Conservation (phyloP, 2,888 invertebrate genomes). For the Polymixis lichenea region DNA sequence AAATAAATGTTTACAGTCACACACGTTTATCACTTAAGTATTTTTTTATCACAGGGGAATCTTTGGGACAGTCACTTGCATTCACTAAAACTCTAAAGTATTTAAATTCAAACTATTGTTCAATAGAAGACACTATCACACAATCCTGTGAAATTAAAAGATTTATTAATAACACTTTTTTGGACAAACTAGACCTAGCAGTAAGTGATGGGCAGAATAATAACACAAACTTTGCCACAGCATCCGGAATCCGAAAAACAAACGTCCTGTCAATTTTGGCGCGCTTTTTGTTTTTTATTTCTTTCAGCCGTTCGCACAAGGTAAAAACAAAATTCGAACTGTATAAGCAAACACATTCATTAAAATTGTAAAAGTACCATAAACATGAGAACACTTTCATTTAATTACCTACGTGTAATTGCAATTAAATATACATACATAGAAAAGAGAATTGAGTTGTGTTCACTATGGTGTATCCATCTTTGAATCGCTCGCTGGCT, state of each 20-base stretch:
- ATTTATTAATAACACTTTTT: background rate
- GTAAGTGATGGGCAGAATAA: background rate
- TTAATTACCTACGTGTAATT: conserved; percentile 61
- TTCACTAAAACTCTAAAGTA: conserved; percentile 15
- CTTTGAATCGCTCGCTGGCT: conserved; percentile 64
- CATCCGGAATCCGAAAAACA: conserved; percentile 21
- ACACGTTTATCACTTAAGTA: conserved; percentile 47
- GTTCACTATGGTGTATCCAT: conserved; percentile 64
- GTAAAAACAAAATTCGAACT: conserved; percentile 26
- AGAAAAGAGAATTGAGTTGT: conserved; percentile 51
- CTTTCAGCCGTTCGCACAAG: background rate
- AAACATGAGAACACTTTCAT: conserved; percentile 59
- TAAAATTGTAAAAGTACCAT: conserved; percentile 47
- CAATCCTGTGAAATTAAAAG: conserved; percentile 15
- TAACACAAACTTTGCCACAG: background rate
- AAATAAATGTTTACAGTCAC: conserved; percentile 43
- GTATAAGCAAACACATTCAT: conserved; percentile 1
- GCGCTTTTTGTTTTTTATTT: conserved; percentile 22
- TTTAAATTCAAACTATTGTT: conserved; percentile 13
- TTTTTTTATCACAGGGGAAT: conserved; percentile 58
- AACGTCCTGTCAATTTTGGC: conserved; percentile 5
- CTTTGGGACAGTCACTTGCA: conserved; percentile 42
- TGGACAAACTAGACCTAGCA: background rate
- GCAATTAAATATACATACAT: conserved; percentile 41
- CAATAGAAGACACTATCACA: conserved; percentile 12